These are phyloP conservation scores for Phalangium opilio DNA, from an alignment of 2,888 invertebrate species.

Conservation along the genomic window DNA sequence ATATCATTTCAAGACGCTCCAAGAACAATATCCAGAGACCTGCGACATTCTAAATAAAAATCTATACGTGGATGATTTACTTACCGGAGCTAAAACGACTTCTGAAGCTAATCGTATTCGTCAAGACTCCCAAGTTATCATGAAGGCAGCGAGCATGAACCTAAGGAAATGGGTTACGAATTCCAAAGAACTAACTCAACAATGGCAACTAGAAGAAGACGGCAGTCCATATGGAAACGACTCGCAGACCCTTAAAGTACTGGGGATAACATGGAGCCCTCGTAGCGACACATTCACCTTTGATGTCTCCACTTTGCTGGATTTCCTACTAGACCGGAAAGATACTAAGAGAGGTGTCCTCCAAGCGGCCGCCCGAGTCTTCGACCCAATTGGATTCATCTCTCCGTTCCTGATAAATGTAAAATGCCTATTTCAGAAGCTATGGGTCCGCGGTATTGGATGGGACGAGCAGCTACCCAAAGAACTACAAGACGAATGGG, in stretches of 20 bases:
- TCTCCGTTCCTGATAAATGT: conserved; percentile 2
- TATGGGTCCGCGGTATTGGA: conserved; percentile 1
- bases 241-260: neutral
- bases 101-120: neutral
- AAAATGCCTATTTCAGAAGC: conserved; percentile 2
- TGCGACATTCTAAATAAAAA: neutral
- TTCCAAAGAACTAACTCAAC: neutral
- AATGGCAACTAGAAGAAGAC: neutral
- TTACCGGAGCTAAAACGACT: neutral
- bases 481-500: conserved; percentile 1
- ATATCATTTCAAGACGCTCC: neutral
- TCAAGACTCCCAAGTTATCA: neutral
- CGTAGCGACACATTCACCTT: neutral
- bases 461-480: neutral
- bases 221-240: neutral
- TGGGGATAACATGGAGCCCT: conserved; percentile 1
- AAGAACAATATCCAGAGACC: neutral
- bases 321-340: no score
- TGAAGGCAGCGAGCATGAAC: neutral
- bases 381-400: conserved; percentile 18
- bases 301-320: neutral
- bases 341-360: conserved; percentile 1
- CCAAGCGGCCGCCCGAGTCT: neutral
- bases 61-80: neutral
- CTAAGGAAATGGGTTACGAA: neutral